Conservation (phyloP, 2,113 vertebrate genomes). For the Xiphophorus couchianus region DNA sequence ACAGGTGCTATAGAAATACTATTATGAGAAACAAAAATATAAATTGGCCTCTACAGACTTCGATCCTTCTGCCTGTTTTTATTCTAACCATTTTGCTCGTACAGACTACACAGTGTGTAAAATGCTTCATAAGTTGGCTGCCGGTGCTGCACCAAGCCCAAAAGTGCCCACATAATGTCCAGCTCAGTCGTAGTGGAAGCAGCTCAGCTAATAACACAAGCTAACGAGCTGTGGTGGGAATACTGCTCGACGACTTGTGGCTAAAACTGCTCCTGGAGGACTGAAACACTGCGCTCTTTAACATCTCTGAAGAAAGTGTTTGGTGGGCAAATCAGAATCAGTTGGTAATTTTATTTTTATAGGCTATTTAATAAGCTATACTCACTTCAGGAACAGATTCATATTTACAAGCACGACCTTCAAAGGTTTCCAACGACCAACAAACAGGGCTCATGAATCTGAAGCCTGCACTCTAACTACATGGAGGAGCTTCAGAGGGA, state of each 20-base stretch:
- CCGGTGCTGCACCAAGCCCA: conserved; percentile 28
- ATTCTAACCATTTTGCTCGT: conserved; percentile 54
- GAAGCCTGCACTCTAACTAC: conserved; percentile 8
- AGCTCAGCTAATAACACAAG: conserved; percentile 45
- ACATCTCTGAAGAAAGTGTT: conserved; percentile 38
- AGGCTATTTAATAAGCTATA: conserved; percentile 46
- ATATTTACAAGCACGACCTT: conserved; percentile 36
- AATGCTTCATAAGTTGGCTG: conserved; percentile 55
- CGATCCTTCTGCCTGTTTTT: conserved; percentile 39
- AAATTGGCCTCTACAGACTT: conserved; percentile 38
- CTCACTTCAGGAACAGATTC: conserved; percentile 45
- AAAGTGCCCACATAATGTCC: conserved; percentile 19
- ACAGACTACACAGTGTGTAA: conserved; percentile 36
- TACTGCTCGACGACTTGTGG: conserved; percentile 43
- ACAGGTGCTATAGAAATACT: conserved; percentile 36
- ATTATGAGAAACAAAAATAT: conserved; percentile 49
- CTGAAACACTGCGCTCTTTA: conserved; percentile 17
- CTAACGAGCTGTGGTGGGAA: conserved; percentile 72
- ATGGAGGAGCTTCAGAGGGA: conserved; percentile 34
- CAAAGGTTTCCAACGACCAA: background rate
- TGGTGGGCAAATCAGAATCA: conserved; percentile 25
- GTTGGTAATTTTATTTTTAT: conserved; percentile 46
- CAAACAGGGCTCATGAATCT: conserved; percentile 10
- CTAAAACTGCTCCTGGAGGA: conserved; percentile 60
- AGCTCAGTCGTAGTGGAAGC: conserved; percentile 20